Evolutionary conservation across 2,888 invertebrate genomes (phyloP).

Genomic region (Drosophila atroscutellata): DNA sequence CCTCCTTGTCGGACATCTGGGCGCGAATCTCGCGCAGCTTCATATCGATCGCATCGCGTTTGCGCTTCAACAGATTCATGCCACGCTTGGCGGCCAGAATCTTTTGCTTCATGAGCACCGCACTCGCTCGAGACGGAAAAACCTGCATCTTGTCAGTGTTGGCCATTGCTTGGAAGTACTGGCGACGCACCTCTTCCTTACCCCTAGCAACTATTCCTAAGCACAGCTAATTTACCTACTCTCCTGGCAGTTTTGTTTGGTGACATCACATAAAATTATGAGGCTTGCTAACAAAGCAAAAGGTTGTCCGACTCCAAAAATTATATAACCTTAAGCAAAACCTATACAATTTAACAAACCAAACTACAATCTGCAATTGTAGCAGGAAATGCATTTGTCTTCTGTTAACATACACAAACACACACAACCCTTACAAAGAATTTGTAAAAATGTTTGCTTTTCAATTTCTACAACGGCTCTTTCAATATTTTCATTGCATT

Average conservation of each 20-base stretch:
- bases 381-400: conserved; percentile 56
- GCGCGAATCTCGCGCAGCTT: conserved; percentile 67
- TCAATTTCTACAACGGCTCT: conserved; percentile 52
- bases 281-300: neutral
- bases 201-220: neutral
- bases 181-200: neutral
- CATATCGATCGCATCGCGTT: conserved; percentile 79
- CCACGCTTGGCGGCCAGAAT: conserved; percentile 72
- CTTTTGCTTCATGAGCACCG: conserved; percentile 72
- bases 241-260: neutral
- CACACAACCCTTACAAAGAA: neutral
- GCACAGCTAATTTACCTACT: neutral
- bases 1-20: conserved; percentile 36
- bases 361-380: conserved; percentile 30
- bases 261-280: neutral
- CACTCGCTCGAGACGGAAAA: conserved; percentile 79
- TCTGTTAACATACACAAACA: conserved; percentile 15
- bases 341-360: neutral
- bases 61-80: conserved; percentile 73
- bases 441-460: conserved; percentile 26
- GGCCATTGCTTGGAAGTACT: conserved; percentile 48
- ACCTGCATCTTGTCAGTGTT: conserved; percentile 60
- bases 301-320: neutral
- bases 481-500: conserved; percentile 80
- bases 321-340: neutral